A percentile compares a stretch with the other conserved stretches of the same genome.
These are phyloP conservation scores for Eurytemora carolleeae DNA, from an alignment of 1,140 invertebrate genomes.

Conservation along the genomic window DNA sequence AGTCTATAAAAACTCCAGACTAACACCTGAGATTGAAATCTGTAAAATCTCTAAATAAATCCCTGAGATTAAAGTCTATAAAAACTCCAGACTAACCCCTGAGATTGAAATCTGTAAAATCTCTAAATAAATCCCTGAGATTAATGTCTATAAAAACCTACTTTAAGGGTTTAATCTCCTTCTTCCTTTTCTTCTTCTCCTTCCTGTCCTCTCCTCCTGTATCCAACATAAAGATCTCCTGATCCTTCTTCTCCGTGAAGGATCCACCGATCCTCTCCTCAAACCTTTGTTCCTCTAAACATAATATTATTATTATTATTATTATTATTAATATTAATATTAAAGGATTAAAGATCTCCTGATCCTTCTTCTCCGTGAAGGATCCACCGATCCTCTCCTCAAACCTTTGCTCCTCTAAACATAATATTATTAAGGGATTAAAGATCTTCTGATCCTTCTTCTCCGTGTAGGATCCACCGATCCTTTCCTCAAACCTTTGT, in stretches of 20 bases:
- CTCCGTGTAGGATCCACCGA: constrained; percentile 7
- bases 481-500: neutral
- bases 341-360: constrained; percentile 8
- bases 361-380: neutral
- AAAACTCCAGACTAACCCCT: no score
- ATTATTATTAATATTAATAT: no score
- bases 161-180: no score
- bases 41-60: no score
- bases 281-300: constrained; percentile 10
- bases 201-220: neutral
- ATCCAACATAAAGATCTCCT: constrained; percentile 8
- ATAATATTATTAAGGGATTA: neutral
- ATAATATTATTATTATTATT: no score
- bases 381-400: constrained; percentile 11
- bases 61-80: no score
- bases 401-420: constrained; percentile 8
- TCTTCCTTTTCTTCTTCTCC: neutral
- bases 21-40: no score
- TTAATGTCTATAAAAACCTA: no score
- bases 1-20: no score
- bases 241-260: neutral
- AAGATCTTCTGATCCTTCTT: constrained; percentile 4
- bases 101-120: no score
- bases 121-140: no score
- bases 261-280: constrained; percentile 11